phyloP scores from a whole-genome alignment of 2,797 vertebrate genomes.

The Hydrocynus forskahlii region DNA sequence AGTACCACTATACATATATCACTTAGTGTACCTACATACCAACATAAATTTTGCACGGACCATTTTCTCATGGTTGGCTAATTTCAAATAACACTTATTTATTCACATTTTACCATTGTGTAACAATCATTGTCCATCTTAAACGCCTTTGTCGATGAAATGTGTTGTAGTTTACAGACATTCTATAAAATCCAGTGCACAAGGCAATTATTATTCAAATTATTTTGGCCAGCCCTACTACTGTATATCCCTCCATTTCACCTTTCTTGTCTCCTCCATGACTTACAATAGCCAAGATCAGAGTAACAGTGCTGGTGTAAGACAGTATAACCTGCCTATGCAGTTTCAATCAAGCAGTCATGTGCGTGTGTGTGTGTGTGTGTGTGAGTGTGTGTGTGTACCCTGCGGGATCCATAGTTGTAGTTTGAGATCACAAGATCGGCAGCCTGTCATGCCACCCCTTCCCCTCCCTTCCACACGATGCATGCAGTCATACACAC shows the following conservation, averaged over 20 bases:
- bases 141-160: too few relatives aligned
- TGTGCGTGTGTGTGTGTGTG: not conserved
- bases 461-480: not conserved
- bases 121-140: too few relatives aligned
- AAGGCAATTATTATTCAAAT: too few relatives aligned
- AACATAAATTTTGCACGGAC: too few relatives aligned
- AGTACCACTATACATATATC: too few relatives aligned
- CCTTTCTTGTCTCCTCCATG: not conserved
- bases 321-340: not conserved
- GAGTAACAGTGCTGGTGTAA: not conserved
- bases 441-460: not conserved
- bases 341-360: not conserved
- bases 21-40: too few relatives aligned
- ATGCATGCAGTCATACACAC: not conserved
- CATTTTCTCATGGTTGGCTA: too few relatives aligned
- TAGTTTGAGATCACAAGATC: constrained; percentile 30
- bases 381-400: not conserved
- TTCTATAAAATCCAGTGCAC: too few relatives aligned
- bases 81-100: too few relatives aligned
- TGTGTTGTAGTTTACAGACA: too few relatives aligned
- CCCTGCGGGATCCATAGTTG: constrained; percentile 8
- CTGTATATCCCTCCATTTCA: not conserved
- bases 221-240: too few relatives aligned
- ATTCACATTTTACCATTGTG: too few relatives aligned
- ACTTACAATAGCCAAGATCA: not conserved